Base-by-base conservation (phyloP, 2,113 vertebrate genomes). In the Hassar affinis region DNA sequence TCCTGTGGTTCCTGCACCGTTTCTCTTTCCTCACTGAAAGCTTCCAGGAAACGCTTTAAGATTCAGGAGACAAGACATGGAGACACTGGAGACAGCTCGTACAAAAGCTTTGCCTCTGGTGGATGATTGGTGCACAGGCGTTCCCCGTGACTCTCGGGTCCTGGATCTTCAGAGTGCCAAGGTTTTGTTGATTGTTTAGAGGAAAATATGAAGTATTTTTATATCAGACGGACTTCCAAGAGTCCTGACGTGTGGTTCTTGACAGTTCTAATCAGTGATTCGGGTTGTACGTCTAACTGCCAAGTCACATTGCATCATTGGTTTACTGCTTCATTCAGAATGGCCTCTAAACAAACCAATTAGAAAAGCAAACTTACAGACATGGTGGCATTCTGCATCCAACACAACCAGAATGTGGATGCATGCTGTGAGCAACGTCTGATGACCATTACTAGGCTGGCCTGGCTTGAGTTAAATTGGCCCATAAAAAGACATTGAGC, bases 321-420 rank as follows among this genome's bases (percentile, higher is more conserved):
- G 76, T 27, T 80, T 81, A 11, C 79, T 78, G 52, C 56, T 38
- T 88, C 78, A 87, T 91, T 90, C 82, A 35, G 59, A 89, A 74
- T 83, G 88, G 86, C 88, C 89, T 90, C 88, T 92, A 92, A 92
- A 93, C 90, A 91, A 91, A 91, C 90, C 88, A 77, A 80, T 91
- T 89, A 89, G 85, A 86, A 82, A 86, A 74, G 87, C 83, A 80
- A 90, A 89, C 86, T 88, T 89, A 90, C 88, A 88, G 89, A 92
- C 91, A 91, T 90, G 87, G 86, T 83, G 76, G 61, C 0, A 6
- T 78, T 61, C 30, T 83, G 89, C 86, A 87, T 91, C 91, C 90
- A 92, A 91, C 86, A 89, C 85, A 85, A 86, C 80, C 57, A 52
- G 79, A 88, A 91, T 64, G 45, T 90, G 88, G 92, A 80, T 85